These are phyloP conservation scores for Torymus aiolomorphi DNA, from an alignment of 2,888 invertebrate genomes.

Conservation along the genomic window DNA sequence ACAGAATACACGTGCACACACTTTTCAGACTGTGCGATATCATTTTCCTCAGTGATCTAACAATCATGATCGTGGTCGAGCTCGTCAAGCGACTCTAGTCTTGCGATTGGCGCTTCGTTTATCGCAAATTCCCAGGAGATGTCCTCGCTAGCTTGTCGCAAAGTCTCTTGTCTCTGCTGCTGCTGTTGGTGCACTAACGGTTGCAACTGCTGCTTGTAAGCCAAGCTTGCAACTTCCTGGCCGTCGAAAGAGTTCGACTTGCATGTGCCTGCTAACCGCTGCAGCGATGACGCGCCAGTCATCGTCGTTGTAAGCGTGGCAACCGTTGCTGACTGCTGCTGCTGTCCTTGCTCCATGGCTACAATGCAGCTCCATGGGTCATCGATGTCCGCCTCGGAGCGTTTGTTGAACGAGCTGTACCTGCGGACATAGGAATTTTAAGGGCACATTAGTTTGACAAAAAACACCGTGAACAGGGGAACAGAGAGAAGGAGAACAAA, in stretches of 20 bases:
- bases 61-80: slow-evolving; percentile 78
- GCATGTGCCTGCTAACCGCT: background rate
- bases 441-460: background rate
- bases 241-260: slow-evolving; percentile 36
- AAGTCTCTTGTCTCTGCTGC: slow-evolving; percentile 65
- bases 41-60: slow-evolving; percentile 62
- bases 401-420: slow-evolving; percentile 73
- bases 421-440: slow-evolving; percentile 58
- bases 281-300: background rate
- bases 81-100: slow-evolving; percentile 82
- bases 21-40: slow-evolving; percentile 33
- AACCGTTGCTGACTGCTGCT: background rate
- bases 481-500: background rate
- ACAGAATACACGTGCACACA: background rate
- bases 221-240: slow-evolving; percentile 59
- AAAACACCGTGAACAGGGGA: background rate
- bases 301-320: background rate
- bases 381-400: slow-evolving; percentile 71
- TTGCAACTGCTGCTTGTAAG: slow-evolving; percentile 55
- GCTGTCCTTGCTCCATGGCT: slow-evolving; percentile 62
- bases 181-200: slow-evolving; percentile 5
- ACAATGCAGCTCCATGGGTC: slow-evolving; percentile 72
- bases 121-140: slow-evolving; percentile 73
- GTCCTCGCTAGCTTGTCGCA: slow-evolving; percentile 71
- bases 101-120: slow-evolving; percentile 80